Base-by-base conservation (phyloP, 2,888 invertebrate genomes). In the Chorisops tibialis region DNA sequence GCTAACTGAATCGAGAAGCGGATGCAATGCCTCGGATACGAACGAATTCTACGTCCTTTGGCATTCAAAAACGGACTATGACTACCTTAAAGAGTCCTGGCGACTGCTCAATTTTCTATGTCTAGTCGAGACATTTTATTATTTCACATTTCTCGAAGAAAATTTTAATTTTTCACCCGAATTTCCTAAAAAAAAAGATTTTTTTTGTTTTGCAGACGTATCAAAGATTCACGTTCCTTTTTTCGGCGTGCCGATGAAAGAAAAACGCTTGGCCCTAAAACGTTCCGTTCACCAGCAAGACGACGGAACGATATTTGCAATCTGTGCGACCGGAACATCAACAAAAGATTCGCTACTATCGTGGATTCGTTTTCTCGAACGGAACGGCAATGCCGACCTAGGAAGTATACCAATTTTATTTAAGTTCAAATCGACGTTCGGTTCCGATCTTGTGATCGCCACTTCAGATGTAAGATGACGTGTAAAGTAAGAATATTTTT, bases 321-420 rank as follows among this genome's bases (percentile, higher is more conserved):
- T 94, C 54, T 94, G 94, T 79, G 93, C 93, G 22, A 96, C 96
- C 62, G 96, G 96, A 54, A 89, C 91, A 9, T 91, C 92, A 14
- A 88, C 89, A 62, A 87, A 92, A 77, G 95, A 96, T 78, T 96
- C 96, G 0, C 78, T 97, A 6, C 77, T 96, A n/a, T 93, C 94
- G 0, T 97, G 91, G 95, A 86, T 96, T 71, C 83, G 93, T 58
- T 82, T 89, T 70, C 75, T 95, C 67, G 90, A 95, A 75, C 83
- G 82, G 62, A 80, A 86, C 71, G 85, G 83, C 0, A 93, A 93
- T 79, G 88, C 92, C 0, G 74, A 81, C 9, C 77, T 97, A 63
- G 82, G 84, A 54, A 80, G 82, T 65, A 83, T 92, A 69, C 90
- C 93, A n/a, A 85, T 96, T 45, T 83, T 96, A 63, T 96, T 97